These are phyloP conservation scores for Agrilus cyanescens DNA, from an alignment of 2,888 invertebrate genomes.

Conservation along the genomic window DNA sequence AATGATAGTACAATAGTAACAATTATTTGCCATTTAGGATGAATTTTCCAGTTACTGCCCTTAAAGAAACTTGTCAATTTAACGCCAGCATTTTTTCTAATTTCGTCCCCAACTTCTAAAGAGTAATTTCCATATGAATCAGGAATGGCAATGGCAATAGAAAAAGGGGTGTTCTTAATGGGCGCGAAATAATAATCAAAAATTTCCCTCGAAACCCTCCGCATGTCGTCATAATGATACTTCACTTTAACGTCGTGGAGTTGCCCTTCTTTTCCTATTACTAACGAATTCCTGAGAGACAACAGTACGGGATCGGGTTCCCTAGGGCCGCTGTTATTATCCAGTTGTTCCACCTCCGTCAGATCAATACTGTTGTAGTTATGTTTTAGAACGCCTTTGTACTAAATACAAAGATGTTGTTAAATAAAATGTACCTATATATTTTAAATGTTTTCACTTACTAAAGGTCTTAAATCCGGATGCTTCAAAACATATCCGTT, in stretches of 20 bases:
- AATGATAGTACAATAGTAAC: not conserved
- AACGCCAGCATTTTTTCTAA: conserved; percentile 53
- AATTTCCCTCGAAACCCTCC: conserved; percentile 66
- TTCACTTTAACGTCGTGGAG: conserved; percentile 57
- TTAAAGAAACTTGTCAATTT: conserved; percentile 63
- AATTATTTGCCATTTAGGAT: conserved; percentile 64
- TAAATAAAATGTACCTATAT: not conserved
- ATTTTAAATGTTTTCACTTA: no score
- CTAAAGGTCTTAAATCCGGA: conserved; percentile 83
- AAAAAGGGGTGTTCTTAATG: conserved; percentile 75
- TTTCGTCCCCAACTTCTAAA: conserved; percentile 64
- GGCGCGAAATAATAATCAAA: conserved; percentile 77
- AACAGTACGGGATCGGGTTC: conserved; percentile 47
- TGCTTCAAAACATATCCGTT: conserved; percentile 93
- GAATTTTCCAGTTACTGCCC: conserved; percentile 64
- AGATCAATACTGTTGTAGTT: conserved; percentile 96
- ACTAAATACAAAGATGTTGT: conserved; percentile 28
- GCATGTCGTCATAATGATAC: conserved; percentile 75
- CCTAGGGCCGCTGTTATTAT: conserved; percentile 53
- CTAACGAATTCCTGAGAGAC: conserved; percentile 54
- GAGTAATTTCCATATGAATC: conserved; percentile 66
- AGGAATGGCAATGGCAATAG: conserved; percentile 74
- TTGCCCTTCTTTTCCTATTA: conserved; percentile 55
- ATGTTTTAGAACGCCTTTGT: conserved; percentile 59
- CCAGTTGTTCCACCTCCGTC: conserved; percentile 84